phyloP scores from a whole-genome alignment of 2,888 invertebrate species.

The Nomada goodeniana region DNA sequence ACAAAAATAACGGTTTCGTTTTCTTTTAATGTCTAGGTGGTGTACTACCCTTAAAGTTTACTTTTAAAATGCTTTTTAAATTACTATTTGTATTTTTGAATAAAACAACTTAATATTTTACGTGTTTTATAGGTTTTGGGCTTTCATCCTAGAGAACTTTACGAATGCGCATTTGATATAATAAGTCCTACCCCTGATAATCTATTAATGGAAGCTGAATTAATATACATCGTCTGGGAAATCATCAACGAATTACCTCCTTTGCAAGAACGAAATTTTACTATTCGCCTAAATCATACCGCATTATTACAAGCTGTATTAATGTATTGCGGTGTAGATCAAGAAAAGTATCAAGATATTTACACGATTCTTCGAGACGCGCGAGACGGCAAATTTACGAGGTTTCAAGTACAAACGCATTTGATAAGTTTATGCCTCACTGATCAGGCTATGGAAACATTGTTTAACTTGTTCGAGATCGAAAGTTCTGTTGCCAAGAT shows the following conservation, averaged over 20 bases:
- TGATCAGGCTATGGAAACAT: slow-evolving; percentile 87
- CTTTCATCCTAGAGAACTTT: slow-evolving; percentile 94
- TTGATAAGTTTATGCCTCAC: slow-evolving; percentile 89
- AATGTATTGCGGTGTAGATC: slow-evolving; percentile 91
- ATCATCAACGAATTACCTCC: slow-evolving; percentile 89
- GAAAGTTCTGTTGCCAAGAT: slow-evolving; percentile 88
- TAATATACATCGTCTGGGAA: slow-evolving; percentile 91
- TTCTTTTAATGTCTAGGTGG: too few relatives aligned
- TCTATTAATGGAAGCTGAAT: slow-evolving; percentile 93
- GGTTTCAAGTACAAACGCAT: slow-evolving; percentile 90
- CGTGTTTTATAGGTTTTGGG: slow-evolving; percentile 85
- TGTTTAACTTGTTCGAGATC: slow-evolving; percentile 89
- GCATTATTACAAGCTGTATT: slow-evolving; percentile 91
- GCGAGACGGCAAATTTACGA: slow-evolving; percentile 87
- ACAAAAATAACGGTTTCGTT: too few relatives aligned
- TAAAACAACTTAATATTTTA: not conserved
- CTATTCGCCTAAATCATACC: slow-evolving; percentile 92
- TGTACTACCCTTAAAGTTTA: too few relatives aligned
- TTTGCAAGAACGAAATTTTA: slow-evolving; percentile 88
- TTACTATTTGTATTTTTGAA: not conserved
- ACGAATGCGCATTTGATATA: slow-evolving; percentile 97
- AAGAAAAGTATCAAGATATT: slow-evolving; percentile 87
- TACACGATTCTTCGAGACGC: slow-evolving; percentile 85
- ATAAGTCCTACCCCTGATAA: slow-evolving; percentile 91
- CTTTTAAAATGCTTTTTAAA: not conserved